A percentile compares a stretch with the other conserved stretches of the same genome.
Conservation (phyloP, 2,797 vertebrate species). For the Sebastes reedi region DNA sequence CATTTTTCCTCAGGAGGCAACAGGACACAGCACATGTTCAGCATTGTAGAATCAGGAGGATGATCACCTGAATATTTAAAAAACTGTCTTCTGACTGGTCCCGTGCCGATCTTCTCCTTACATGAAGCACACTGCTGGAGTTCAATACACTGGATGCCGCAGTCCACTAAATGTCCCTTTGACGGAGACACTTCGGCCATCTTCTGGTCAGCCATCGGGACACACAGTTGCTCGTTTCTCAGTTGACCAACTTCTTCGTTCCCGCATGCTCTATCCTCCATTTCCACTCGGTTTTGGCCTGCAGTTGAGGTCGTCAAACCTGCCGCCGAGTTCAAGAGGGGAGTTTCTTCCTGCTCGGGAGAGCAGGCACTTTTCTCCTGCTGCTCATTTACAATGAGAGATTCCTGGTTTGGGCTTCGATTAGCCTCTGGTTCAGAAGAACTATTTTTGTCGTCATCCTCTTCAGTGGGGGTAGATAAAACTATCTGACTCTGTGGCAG, state of each 20-base stretch:
- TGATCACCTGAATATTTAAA: constrained; percentile 45
- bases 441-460: constrained; percentile 2
- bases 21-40: neutral
- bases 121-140: constrained; percentile 20
- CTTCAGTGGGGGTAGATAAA: neutral
- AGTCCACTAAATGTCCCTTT: constrained; percentile 47
- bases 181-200: neutral
- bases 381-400: neutral
- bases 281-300: neutral
- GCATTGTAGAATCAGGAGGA: neutral
- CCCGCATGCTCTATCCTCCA: neutral
- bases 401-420: constrained; percentile 53
- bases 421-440: constrained; percentile 61
- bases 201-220: neutral
- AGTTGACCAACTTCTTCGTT: neutral
- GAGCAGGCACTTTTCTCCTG: neutral
- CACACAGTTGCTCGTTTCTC: neutral
- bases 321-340: neutral
- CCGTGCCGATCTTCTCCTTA: neutral
- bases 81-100: neutral
- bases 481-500: neutral
- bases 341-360: neutral
- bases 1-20: neutral
- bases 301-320: neutral
- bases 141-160: constrained; percentile 52